Percentiles rank a stretch among this genome's conserved stretches.
phyloP scores from a whole-genome alignment of 2,797 vertebrate genomes.

The Myotis findleyi region DNA sequence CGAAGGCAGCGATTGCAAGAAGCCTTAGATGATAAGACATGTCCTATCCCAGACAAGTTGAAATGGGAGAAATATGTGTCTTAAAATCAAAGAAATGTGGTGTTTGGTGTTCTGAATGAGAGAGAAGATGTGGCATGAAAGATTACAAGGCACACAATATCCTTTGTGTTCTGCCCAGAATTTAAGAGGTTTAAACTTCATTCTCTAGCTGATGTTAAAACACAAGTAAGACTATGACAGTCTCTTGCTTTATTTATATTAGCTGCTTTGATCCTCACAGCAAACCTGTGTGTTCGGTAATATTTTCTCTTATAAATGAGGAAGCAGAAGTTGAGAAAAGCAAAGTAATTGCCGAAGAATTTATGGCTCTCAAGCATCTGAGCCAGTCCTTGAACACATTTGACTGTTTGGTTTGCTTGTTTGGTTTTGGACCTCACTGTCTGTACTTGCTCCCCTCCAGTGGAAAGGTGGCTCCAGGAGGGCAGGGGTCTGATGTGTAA shows the following conservation, averaged over 20 bases:
- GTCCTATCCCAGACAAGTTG: background rate
- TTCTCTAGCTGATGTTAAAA: background rate
- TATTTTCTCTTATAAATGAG: background rate
- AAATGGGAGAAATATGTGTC: background rate
- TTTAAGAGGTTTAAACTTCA: background rate
- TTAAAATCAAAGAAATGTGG: slow-evolving; percentile 1
- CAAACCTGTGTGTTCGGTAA: background rate
- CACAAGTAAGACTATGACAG: background rate
- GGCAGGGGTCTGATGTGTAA: background rate
- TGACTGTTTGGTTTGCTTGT: background rate
- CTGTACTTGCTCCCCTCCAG: background rate
- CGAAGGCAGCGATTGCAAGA: background rate
- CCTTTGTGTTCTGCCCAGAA: background rate
- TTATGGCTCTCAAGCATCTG: background rate
- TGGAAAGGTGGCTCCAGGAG: background rate
- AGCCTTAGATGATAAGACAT: background rate
- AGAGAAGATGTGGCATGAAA: background rate
- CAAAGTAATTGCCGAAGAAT: background rate
- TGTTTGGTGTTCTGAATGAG: background rate
- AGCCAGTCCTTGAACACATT: background rate
- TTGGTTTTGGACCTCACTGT: background rate
- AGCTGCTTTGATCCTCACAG: background rate
- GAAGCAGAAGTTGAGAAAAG: background rate
- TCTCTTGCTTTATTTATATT: background rate
- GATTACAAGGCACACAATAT: background rate